Evolutionary conservation across 1,140 invertebrate genomes (phyloP).

Genomic region (Bombus balteatus): DNA sequence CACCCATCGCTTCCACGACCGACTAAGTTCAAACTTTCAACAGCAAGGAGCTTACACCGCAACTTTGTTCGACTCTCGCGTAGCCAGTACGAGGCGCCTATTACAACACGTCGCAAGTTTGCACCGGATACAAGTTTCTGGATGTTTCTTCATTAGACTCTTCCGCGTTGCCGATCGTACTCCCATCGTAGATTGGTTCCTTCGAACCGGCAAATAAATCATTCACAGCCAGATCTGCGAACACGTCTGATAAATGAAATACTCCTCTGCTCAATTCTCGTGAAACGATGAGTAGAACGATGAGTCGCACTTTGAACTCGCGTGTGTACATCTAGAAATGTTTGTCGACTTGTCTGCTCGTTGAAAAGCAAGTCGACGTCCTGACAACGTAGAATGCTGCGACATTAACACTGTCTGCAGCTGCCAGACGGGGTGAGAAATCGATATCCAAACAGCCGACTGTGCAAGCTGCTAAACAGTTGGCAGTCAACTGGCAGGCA

Average conservation of each 20-base stretch:
- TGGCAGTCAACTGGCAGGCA: background rate
- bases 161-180: conserved; percentile 12
- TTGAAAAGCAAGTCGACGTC: background rate
- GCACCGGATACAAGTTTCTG: conserved; percentile 43
- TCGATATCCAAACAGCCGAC: conserved; percentile 9
- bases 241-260: background rate
- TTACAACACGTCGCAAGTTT: conserved; percentile 62
- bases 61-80: conserved; percentile 62
- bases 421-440: background rate
- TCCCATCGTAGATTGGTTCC: background rate
- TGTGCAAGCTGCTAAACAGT: conserved; percentile 25
- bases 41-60: conserved; percentile 41
- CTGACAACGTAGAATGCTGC: background rate
- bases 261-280: too few species aligned
- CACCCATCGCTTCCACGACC: background rate
- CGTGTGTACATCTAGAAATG: too few species aligned
- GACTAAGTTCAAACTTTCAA: conserved; percentile 51
- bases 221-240: background rate
- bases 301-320: background rate
- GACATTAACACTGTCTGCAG: conserved; percentile 6
- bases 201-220: background rate
- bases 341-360: background rate
- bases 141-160: conserved; percentile 56
- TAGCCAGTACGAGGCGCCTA: conserved; percentile 52
- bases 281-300: background rate